phyloP scores from a whole-genome alignment of 2,113 vertebrate species.

The Camelus dromedarius region DNA sequence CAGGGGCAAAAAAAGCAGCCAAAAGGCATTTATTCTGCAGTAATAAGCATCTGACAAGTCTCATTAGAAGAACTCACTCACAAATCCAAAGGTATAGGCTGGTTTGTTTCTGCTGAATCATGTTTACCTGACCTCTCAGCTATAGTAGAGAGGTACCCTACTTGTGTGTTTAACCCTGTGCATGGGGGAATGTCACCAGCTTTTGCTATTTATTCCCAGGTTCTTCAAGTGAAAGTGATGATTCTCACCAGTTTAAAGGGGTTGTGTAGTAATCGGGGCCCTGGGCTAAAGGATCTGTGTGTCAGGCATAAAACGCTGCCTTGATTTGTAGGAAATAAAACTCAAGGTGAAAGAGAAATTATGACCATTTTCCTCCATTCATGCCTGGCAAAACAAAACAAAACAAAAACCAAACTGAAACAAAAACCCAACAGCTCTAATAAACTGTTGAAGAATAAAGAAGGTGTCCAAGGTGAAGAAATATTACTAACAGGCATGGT shows the following conservation, averaged over 20 bases:
- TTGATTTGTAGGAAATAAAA: constrained; percentile 18
- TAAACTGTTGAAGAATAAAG: neutral
- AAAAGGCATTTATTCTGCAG: constrained; percentile 88
- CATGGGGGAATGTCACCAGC: neutral
- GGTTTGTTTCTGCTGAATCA: constrained; percentile 61
- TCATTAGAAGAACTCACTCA: constrained; percentile 85
- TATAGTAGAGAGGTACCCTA: constrained; percentile 2
- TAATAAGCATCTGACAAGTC: constrained; percentile 89
- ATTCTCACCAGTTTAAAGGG: neutral
- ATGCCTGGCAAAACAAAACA: neutral
- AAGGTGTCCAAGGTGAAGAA: neutral
- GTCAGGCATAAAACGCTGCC: neutral
- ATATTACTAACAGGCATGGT: neutral
- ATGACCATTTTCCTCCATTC: neutral
- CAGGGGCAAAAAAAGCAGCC: constrained; percentile 80
- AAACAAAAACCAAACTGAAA: neutral
- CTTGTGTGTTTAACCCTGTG: constrained; percentile 63
- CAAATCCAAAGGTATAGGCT: constrained; percentile 71
- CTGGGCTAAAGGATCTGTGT: neutral
- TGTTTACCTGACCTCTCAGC: constrained; percentile 70
- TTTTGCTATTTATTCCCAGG: constrained; percentile 55
- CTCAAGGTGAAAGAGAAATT: constrained; percentile 53
- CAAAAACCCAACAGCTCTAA: neutral
- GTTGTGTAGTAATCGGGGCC: neutral
- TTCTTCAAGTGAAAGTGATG: neutral